phyloP scores from a whole-genome alignment of 2,797 vertebrate genomes.

The Numenius phaeopus region DNA sequence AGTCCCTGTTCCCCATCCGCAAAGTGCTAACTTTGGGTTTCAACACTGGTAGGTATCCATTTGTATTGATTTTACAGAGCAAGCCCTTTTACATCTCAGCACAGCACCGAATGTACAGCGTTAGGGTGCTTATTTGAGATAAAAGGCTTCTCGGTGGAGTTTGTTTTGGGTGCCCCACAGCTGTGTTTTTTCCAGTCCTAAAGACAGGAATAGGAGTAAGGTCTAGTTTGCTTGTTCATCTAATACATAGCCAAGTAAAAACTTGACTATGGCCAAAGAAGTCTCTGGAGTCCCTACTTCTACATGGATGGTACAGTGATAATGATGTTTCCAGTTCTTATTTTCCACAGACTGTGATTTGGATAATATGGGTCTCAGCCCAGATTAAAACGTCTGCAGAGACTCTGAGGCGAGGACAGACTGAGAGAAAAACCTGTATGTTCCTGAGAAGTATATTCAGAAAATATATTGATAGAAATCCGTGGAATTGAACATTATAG shows the following conservation, averaged over 20 bases:
- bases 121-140: background rate
- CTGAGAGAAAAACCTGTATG: background rate
- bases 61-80: background rate
- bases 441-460: background rate
- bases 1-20: background rate
- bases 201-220: background rate
- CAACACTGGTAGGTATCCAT: background rate
- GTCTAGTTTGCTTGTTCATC: background rate
- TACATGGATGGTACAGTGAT: background rate
- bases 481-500: background rate
- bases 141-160: background rate
- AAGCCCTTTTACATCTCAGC: background rate
- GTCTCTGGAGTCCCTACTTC: background rate
- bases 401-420: background rate
- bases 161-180: background rate
- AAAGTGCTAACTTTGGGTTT: background rate
- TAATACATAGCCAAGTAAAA: background rate
- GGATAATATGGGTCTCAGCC: background rate
- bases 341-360: background rate
- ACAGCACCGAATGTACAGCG: background rate
- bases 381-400: background rate
- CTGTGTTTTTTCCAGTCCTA: background rate
- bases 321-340: background rate
- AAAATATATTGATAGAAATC: background rate
- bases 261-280: background rate